phyloP scores from a whole-genome alignment of 2,113 vertebrate genomes.

The Dendropsophus ebraccatus region DNA sequence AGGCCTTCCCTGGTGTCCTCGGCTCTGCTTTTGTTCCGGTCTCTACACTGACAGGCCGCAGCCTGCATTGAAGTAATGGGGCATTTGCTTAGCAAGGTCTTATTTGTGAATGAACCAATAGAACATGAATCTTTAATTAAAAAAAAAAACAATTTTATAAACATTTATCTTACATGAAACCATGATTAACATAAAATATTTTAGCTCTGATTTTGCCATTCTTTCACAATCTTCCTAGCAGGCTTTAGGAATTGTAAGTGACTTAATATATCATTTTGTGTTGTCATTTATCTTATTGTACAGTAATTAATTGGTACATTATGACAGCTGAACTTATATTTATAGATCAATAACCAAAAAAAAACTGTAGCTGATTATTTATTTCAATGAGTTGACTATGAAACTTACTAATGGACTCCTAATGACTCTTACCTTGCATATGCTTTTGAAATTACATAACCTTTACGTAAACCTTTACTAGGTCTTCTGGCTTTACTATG shows the following conservation, averaged over 20 bases:
- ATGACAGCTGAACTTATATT: slow-evolving; percentile 18
- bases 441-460: background rate
- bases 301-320: slow-evolving; percentile 31
- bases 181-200: too few relatives aligned
- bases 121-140: too few relatives aligned
- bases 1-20: too few relatives aligned
- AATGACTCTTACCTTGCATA: background rate
- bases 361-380: background rate
- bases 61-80: too few relatives aligned
- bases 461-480: background rate
- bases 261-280: background rate
- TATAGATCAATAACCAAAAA: slow-evolving; percentile 2
- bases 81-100: too few relatives aligned
- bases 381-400: background rate
- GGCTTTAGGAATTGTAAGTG: background rate
- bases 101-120: too few relatives aligned
- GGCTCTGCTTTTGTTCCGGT: too few relatives aligned
- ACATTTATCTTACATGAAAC: too few relatives aligned
- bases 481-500: background rate
- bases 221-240: too few relatives aligned
- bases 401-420: background rate
- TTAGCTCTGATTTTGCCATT: too few relatives aligned
- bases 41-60: too few relatives aligned
- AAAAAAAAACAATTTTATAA: too few relatives aligned
- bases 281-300: slow-evolving; percentile 14